Conservation (phyloP, 2,113 vertebrate species). For the Apistogramma diplotaenia region DNA sequence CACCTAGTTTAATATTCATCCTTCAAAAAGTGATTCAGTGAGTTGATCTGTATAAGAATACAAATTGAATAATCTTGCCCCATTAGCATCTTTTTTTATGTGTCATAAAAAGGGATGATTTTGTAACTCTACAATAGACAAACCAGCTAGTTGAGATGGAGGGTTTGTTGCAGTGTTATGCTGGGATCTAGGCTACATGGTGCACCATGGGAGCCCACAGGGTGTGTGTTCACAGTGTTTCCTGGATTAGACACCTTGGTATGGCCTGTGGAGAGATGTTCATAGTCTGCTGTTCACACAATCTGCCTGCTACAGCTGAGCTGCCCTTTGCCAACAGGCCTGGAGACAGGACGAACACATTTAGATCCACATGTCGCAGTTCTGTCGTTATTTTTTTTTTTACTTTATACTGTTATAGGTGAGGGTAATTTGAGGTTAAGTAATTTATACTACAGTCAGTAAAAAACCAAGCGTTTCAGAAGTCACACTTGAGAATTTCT, state of each 20-base stretch:
- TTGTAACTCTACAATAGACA: background rate
- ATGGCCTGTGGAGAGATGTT: constrained; percentile 75
- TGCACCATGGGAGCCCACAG: constrained; percentile 62
- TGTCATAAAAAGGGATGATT: background rate
- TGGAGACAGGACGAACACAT: constrained; percentile 66
- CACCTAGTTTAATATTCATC: background rate
- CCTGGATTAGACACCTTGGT: constrained; percentile 76
- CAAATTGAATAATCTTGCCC: background rate
- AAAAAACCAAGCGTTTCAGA: background rate
- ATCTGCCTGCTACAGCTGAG: constrained; percentile 73
- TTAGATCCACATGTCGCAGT: constrained; percentile 65
- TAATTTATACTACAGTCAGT: background rate
- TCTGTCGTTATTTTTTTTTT: constrained; percentile 16
- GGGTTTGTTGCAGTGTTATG: constrained; percentile 1
- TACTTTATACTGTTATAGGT: background rate
- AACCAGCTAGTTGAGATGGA: background rate
- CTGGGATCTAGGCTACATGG: constrained; percentile 29
- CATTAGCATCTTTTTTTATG: background rate
- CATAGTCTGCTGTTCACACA: constrained; percentile 72
- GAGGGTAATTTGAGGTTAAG: background rate
- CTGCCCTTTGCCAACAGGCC: constrained; percentile 75
- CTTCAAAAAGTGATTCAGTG: background rate
- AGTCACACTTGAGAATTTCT: background rate
- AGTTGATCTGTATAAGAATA: background rate
- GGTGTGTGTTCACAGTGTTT: constrained; percentile 76